A percentile compares a stretch with the other conserved stretches of the same genome.
Evolutionary conservation across 2,113 vertebrate genomes (phyloP).

Genomic region (Rallus limicola): DNA sequence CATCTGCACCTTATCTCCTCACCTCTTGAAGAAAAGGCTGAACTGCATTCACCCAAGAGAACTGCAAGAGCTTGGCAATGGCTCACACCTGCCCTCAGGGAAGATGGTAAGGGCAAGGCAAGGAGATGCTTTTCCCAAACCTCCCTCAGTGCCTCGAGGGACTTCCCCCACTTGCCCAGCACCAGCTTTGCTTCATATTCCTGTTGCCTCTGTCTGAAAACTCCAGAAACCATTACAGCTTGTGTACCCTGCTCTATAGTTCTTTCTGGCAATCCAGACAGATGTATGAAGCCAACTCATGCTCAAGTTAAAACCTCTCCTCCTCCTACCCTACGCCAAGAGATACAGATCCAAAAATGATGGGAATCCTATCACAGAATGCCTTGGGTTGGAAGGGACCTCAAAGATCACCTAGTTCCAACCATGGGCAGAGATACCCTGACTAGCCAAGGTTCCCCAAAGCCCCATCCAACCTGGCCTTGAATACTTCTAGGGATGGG

Average conservation of each 20-base stretch:
- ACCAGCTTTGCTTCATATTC: too few relatives aligned
- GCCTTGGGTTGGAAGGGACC: too few relatives aligned
- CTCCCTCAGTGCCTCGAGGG: background rate
- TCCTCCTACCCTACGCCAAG: background rate
- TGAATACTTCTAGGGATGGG: too few relatives aligned
- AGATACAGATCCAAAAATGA: background rate
- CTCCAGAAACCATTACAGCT: background rate
- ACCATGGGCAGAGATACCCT: too few relatives aligned
- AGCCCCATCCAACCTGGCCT: too few relatives aligned
- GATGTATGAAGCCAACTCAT: background rate
- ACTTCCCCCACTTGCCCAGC: background rate
- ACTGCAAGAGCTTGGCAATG: background rate
- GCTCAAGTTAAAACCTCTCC: background rate
- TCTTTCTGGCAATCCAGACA: background rate
- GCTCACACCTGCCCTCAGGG: background rate
- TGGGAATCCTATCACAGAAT: too few relatives aligned
- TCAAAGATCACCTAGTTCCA: too few relatives aligned
- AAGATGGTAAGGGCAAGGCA: background rate
- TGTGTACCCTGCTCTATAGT: background rate
- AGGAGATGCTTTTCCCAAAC: background rate
- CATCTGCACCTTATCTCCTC: background rate
- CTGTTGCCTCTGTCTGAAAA: background rate
- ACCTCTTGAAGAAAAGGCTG: background rate
- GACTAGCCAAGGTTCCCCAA: too few relatives aligned
- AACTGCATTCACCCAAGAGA: background rate